Evolutionary conservation across 2,113 vertebrate species (phyloP), one percentile per base, ranked within the genome.

Genomic region (Solea senegalensis): DNA sequence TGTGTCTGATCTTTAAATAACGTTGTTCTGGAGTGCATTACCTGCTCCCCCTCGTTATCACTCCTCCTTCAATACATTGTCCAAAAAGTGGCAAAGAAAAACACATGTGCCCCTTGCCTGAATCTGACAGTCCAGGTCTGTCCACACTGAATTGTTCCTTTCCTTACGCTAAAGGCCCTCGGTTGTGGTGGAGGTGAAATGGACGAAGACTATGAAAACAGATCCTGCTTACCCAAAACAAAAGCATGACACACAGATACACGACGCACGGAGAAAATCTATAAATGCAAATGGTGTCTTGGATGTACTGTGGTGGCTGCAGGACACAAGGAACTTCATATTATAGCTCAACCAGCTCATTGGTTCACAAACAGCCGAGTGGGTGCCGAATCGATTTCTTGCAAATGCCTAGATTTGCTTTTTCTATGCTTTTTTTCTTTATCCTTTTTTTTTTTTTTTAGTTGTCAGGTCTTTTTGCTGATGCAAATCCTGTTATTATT

Each of bases 221-320:
- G 73, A 86, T 81, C 81, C 66, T 61, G 59, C 77, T 82, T 75
- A 69, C 82, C 69, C 56, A 21, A 64, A 86, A 82, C 68, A 58
- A 80, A 71, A 84, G 74, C 76, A 74, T 65, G 83, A 86, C 84
- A 86, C 60, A 59, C 62, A 67, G 80, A 84, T 65, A 66, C 66
- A 59, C 55, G 15, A 65, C 14, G 79, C 76, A 69, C 2, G 21
- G 65, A 68, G 56, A 85, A 87, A 90, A 90, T 91, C 89, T 69
- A 91, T 89, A 89, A 83, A 92, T 91, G 87, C 86, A 90, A 90
- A 90, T 89, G 44, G 26, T 61, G 74, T 72, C 87, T 74, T 65
- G 74, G 71, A 83, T 76, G 70, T 43, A 43, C 53, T 8, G 56
- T 43, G 55, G 76, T 74, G 77, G 74, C 85, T 88, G 79, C 87